These are phyloP conservation scores for Ascaphus truei DNA, from an alignment of 2,113 vertebrate genomes.

Conservation along the genomic window DNA sequence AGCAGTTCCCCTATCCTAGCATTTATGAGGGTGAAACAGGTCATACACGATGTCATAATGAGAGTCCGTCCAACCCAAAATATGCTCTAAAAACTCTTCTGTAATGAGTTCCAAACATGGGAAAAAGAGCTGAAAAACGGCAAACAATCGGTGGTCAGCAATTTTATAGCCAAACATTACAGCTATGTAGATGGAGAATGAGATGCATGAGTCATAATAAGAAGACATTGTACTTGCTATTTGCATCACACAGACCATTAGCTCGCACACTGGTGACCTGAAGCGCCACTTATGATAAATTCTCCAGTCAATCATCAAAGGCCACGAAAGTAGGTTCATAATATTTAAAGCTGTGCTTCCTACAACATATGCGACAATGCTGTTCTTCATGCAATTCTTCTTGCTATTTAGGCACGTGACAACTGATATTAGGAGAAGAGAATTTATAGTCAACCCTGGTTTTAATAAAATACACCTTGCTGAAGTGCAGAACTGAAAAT, in stretches of 20 bases:
- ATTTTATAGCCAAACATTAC: slow-evolving; percentile 42
- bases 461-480: slow-evolving; percentile 15
- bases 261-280: slow-evolving; percentile 19
- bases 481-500: slow-evolving; percentile 22
- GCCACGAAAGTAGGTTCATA: slow-evolving; percentile 27
- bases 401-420: slow-evolving; percentile 13
- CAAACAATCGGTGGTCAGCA: neutral
- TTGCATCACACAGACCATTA: slow-evolving; percentile 32
- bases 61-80: neutral
- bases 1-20: too few relatives aligned
- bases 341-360: slow-evolving; percentile 31
- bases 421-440: slow-evolving; percentile 10
- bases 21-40: slow-evolving; percentile 28
- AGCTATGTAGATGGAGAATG: slow-evolving; percentile 36
- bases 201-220: slow-evolving; percentile 34
- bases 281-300: slow-evolving; percentile 36
- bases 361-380: slow-evolving; percentile 30
- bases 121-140: slow-evolving; percentile 8
- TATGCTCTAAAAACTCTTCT: slow-evolving; percentile 29
- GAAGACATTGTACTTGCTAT: slow-evolving; percentile 30
- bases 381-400: slow-evolving; percentile 30
- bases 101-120: slow-evolving; percentile 18
- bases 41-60: slow-evolving; percentile 16
- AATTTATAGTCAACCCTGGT: slow-evolving; percentile 21
- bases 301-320: slow-evolving; percentile 34